phyloP scores from a whole-genome alignment of 2,888 invertebrate species.

The Thelaira solivaga region DNA sequence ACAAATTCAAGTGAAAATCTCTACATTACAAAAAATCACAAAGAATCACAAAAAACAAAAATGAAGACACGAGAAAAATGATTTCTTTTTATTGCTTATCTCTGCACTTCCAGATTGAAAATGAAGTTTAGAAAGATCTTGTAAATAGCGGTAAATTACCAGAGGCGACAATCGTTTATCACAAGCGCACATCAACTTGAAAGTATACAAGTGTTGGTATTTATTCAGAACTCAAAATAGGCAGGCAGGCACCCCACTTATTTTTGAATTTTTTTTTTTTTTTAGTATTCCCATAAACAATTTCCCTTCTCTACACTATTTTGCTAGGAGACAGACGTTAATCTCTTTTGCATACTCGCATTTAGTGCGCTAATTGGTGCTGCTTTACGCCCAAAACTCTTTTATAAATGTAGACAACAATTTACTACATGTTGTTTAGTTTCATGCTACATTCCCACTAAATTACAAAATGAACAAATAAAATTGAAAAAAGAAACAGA shows the following conservation, averaged over 20 bases:
- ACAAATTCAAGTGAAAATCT: conserved; percentile 43
- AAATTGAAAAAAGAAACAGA: neutral
- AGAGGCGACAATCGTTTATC: conserved; percentile 58
- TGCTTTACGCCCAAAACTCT: conserved; percentile 57
- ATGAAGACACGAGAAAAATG: conserved; percentile 20
- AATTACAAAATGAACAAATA: neutral
- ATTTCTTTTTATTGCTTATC: conserved; percentile 22
- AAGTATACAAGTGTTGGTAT: neutral
- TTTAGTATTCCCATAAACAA: neutral
- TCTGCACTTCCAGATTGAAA: conserved; percentile 34
- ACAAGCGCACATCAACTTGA: too few relatives aligned
- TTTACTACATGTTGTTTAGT: conserved; percentile 28
- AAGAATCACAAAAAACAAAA: neutral
- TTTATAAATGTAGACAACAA: conserved; percentile 43
- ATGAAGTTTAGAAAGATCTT: conserved; percentile 47
- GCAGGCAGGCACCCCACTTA: conserved; percentile 12
- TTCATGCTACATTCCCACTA: conserved; percentile 21
- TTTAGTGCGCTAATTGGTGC: conserved; percentile 61
- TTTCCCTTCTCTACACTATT: conserved; percentile 25
- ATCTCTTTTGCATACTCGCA: conserved; percentile 39
- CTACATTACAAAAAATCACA: neutral
- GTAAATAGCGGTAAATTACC: conserved; percentile 61
- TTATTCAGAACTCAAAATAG: too few relatives aligned
- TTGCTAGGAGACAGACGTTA: neutral
- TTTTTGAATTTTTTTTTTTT: too few relatives aligned